Base-by-base conservation (phyloP, 1,140 invertebrate genomes). In the Augochlora pura region DNA sequence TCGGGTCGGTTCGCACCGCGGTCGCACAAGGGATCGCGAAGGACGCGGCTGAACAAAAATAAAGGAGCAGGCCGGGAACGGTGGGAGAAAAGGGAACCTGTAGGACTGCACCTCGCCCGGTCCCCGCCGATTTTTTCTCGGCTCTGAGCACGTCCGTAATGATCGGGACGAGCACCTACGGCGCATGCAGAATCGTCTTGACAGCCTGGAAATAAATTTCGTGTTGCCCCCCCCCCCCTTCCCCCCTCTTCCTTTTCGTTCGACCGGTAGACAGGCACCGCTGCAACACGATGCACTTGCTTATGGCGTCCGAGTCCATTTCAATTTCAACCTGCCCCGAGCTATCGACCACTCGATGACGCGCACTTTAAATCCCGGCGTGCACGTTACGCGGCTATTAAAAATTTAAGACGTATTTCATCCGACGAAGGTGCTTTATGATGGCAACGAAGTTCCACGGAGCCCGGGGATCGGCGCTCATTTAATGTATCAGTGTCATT, bases 161-260 rank as follows among this genome's bases (percentile, higher is more conserved):
- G 82, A 85, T 86, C 66, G 77, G 66, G 75, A 77, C 72, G 69
- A 67, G 84, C 84, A 81, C 85, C 84, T 71, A 87, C 65, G 76
- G 83, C 76, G 85, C 86, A 84, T 87, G 86, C 79, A 79, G 84
- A 89, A 88, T 89, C 78, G 59, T 49, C 70, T 71, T 88, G 87
- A 89, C 86, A 84, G 82, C 76, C 52, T 85, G 77, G 72, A 87
- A 84, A 89, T 88, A 88, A 89, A 88, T 88, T 87, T 88, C 80
- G 65, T 38, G 42, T 38, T 62, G 75, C 54, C 10, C 62, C 54
- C 25, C 70, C n/a, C n/a, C n/a, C n/a, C n/a, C n/a, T n/a, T n/a
- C n/a, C n/a, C n/a, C n/a, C n/a, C n/a, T n/a, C n/a, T n/a, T n/a
- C n/a, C 65, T 59, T 62, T 16, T 12, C 9, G 6, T 8, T 23